These are phyloP conservation scores for Phymorhynchus buccinoides DNA, from an alignment of 1,140 invertebrate genomes.

Conservation along the genomic window DNA sequence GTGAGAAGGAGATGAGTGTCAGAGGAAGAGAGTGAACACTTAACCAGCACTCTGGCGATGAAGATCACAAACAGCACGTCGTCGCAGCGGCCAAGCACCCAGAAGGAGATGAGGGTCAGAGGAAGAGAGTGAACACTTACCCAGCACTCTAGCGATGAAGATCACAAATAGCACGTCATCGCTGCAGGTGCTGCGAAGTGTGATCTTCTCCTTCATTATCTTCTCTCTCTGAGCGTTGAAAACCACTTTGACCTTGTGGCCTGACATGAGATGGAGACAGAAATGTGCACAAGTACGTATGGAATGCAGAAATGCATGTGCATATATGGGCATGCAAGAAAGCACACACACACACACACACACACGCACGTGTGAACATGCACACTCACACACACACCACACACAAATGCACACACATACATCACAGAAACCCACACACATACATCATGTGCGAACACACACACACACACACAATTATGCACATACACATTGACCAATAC, in stretches of 20 bases:
- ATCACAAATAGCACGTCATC: conserved; percentile 50
- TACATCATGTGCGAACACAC: background rate
- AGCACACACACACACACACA: background rate
- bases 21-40: too few species aligned
- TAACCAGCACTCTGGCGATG: too few species aligned
- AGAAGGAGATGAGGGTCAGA: too few species aligned
- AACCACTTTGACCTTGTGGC: conserved; percentile 59
- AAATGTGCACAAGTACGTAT: too few species aligned
- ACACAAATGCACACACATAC: too few species aligned
- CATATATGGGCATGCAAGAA: too few species aligned
- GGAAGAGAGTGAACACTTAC: conserved; percentile 55
- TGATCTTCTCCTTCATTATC: conserved; percentile 62
- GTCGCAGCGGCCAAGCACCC: too few species aligned
- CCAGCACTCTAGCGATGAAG: conserved; percentile 67
- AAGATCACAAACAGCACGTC: background rate
- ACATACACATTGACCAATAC: background rate
- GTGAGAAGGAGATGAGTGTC: too few species aligned
- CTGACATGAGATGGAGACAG: conserved; percentile 52
- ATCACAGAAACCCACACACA: background rate
- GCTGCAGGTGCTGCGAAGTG: conserved; percentile 44
- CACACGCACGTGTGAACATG: too few species aligned
- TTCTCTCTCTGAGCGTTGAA: conserved; percentile 68
- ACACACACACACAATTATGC: background rate
- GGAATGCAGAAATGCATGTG: background rate
- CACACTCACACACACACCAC: background rate